A percentile compares a stretch with the other conserved stretches of the same genome.
phyloP scores from a whole-genome alignment of 2,113 vertebrate species.

The Pachypanchax playfairii region DNA sequence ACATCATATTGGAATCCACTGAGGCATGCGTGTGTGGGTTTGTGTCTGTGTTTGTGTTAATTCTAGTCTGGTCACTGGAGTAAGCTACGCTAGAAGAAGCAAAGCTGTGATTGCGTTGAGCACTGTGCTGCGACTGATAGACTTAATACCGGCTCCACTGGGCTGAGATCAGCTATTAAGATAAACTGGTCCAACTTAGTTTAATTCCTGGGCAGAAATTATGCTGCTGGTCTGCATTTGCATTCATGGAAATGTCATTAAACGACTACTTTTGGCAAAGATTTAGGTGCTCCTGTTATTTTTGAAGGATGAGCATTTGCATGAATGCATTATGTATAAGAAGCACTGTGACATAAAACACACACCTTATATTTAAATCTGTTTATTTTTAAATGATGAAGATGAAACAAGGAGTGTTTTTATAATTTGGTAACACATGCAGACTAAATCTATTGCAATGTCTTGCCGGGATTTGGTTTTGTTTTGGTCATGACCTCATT shows the following conservation, averaged over 20 bases:
- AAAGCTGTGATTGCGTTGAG: constrained; percentile 80
- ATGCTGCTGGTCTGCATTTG: constrained; percentile 74
- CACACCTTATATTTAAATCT: constrained; percentile 57
- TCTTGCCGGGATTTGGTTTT: constrained; percentile 41
- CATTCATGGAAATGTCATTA: constrained; percentile 82
- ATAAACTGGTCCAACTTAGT: constrained; percentile 78
- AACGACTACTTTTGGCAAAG: constrained; percentile 80
- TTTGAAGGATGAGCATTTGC: constrained; percentile 75
- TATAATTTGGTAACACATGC: constrained; percentile 52
- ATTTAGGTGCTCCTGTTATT: constrained; percentile 77
- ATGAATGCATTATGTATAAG: constrained; percentile 78
- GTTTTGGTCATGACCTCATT: constrained; percentile 60
- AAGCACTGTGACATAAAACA: constrained; percentile 60
- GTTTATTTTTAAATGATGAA: constrained; percentile 50
- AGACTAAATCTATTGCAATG: constrained; percentile 47
- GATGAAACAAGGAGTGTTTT: constrained; percentile 17
- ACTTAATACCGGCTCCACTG: constrained; percentile 75
- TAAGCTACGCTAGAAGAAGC: constrained; percentile 78
- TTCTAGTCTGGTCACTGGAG: constrained; percentile 78
- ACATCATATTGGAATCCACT: constrained; percentile 77
- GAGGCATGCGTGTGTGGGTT: constrained; percentile 57
- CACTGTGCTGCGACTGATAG: constrained; percentile 68
- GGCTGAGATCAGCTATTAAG: constrained; percentile 83
- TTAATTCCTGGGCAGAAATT: constrained; percentile 80
- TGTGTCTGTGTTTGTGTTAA: constrained; percentile 58